A percentile compares a stretch with the other conserved stretches of the same genome.
These are phyloP conservation scores for Drosophila meridiana DNA, from an alignment of 2,888 invertebrate genomes.

Conservation along the genomic window DNA sequence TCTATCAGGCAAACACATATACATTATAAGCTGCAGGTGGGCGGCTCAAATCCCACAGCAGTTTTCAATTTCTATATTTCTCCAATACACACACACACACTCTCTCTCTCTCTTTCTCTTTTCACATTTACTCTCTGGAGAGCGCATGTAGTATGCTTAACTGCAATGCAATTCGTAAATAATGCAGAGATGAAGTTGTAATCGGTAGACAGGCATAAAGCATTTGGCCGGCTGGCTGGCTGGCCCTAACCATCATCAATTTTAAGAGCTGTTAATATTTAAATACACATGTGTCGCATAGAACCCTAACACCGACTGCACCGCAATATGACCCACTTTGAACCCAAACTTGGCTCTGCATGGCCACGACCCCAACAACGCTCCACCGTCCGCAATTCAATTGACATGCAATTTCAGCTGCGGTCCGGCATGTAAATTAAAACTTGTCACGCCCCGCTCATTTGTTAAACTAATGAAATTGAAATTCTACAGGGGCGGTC, in stretches of 20 bases:
- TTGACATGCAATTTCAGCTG: conserved; percentile 45
- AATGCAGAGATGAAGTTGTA: conserved; percentile 3
- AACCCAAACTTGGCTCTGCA: conserved; percentile 5
- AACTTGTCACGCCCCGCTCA: conserved; percentile 63
- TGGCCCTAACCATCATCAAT: not conserved
- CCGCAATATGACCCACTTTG: conserved; percentile 7
- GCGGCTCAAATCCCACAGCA: not conserved
- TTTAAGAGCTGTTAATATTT: conserved; percentile 9
- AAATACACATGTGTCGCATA: conserved; percentile 18
- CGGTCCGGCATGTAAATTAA: conserved; percentile 40
- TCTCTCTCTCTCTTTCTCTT: not conserved
- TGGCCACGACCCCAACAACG: not conserved
- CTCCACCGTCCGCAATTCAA: conserved; percentile 29
- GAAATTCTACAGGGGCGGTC: conserved; percentile 29
- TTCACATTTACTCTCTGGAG: not conserved
- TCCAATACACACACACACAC: not conserved
- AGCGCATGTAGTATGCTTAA: not conserved
- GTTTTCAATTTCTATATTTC: conserved; percentile 4
- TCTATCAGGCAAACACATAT: not conserved
- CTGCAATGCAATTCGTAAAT: conserved; percentile 12
- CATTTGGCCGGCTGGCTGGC: not conserved
- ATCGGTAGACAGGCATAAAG: conserved; percentile 4
- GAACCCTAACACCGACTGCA: not conserved
- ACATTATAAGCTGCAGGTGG: not conserved
- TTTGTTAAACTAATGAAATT: conserved; percentile 72